Evolutionary conservation across 2,888 invertebrate species (phyloP).

Genomic region (Psylliodes chrysocephalus): DNA sequence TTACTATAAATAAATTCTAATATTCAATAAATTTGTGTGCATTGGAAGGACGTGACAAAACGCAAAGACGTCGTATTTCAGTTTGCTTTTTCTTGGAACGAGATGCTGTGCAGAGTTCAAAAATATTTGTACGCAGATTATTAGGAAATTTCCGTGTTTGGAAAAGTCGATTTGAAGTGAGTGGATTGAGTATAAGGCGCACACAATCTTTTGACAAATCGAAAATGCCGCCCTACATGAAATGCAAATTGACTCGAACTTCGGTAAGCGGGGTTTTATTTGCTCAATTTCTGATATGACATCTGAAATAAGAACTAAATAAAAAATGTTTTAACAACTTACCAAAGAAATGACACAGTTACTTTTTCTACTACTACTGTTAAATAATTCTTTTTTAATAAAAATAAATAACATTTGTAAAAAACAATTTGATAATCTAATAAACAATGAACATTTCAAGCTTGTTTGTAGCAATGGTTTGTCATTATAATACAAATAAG

Average conservation of each 20-base stretch:
- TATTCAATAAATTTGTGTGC: constrained; percentile 28
- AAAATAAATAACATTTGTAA: no score
- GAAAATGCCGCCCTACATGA: constrained; percentile 1
- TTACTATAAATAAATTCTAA: no score
- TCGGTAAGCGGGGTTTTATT: not conserved
- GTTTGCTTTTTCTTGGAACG: constrained; percentile 16
- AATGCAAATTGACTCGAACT: constrained; percentile 5
- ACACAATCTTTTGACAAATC: constrained; percentile 23
- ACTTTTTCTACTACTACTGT: no score
- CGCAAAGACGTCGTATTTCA: constrained; percentile 26
- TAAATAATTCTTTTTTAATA: no score
- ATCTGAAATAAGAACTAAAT: not conserved
- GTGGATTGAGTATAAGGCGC: constrained; percentile 8
- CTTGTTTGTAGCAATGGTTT: no score
- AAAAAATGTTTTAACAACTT: no score
- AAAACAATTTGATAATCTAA: no score
- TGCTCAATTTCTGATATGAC: not conserved
- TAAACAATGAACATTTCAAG: no score
- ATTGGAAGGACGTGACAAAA: constrained; percentile 32
- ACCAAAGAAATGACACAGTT: no score
- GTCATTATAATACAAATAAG: no score
- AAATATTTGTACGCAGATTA: constrained; percentile 26
- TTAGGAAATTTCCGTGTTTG: constrained; percentile 30
- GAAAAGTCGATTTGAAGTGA: constrained; percentile 19
- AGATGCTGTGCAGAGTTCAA: constrained; percentile 1